Percentiles rank a stretch among this genome's conserved stretches.
phyloP scores from a whole-genome alignment of 2,888 invertebrate species.

The Oasisia sp. region DNA sequence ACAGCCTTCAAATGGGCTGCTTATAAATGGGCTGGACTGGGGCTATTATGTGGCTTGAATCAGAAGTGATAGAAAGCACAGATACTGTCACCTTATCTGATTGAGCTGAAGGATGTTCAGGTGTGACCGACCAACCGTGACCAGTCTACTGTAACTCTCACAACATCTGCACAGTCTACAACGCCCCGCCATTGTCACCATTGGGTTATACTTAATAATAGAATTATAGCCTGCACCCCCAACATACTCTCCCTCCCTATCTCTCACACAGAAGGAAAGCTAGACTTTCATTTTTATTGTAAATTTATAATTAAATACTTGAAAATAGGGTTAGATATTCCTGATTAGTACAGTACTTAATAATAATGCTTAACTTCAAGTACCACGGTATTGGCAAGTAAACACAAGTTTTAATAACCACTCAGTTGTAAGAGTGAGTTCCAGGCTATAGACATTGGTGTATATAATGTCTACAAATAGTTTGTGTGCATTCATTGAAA shows the following conservation, averaged over 20 bases:
- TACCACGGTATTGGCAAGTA: too few relatives aligned
- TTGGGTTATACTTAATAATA: neutral
- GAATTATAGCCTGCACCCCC: neutral
- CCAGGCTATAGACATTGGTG: too few relatives aligned
- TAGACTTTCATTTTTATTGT: too few relatives aligned
- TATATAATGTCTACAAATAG: too few relatives aligned
- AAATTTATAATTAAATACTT: too few relatives aligned
- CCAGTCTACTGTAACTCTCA: neutral
- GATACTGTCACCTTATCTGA: constrained; percentile 13
- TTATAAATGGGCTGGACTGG: neutral
- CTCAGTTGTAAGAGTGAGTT: too few relatives aligned
- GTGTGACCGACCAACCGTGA: neutral
- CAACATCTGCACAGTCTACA: neutral
- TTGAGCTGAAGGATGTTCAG: neutral
- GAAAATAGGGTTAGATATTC: too few relatives aligned
- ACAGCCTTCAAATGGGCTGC: neutral
- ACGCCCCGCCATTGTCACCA: neutral
- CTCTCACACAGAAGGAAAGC: too few relatives aligned
- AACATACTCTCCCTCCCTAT: neutral
- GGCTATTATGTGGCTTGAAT: neutral
- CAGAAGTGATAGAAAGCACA: neutral
- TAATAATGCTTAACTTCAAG: too few relatives aligned
- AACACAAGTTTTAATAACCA: too few relatives aligned
- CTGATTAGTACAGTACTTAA: too few relatives aligned
- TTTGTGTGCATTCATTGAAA: too few relatives aligned